Evolutionary conservation across 2,113 vertebrate genomes (phyloP).

Genomic region (Chrysemys picta): DNA sequence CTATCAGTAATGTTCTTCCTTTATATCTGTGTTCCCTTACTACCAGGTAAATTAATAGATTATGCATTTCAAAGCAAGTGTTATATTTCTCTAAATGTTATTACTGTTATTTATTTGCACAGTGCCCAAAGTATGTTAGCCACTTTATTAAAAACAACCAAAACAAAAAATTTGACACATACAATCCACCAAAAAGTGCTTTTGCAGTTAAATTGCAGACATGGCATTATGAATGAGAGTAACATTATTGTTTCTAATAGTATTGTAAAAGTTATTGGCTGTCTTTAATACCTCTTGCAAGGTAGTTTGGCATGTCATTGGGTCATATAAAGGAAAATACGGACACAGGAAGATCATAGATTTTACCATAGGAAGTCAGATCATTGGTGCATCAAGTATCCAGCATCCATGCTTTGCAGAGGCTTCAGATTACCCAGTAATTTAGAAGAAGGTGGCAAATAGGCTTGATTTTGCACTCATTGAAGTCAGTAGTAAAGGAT

Average conservation of each 20-base stretch:
- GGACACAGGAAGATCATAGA: not conserved
- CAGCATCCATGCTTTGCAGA: not conserved
- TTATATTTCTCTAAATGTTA: not conserved
- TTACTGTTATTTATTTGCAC: not conserved
- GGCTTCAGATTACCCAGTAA: not conserved
- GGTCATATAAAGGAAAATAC: not conserved
- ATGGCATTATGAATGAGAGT: not conserved
- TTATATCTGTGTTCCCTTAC: not conserved
- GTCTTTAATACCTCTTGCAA: not conserved
- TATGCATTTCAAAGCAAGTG: not conserved
- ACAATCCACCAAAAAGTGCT: not conserved
- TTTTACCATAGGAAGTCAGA: not conserved
- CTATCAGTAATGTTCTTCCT: not conserved
- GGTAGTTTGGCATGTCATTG: not conserved
- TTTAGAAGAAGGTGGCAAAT: not conserved
- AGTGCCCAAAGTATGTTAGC: not conserved
- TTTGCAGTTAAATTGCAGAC: not conserved
- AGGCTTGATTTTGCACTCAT: not conserved
- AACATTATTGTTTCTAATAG: not conserved
- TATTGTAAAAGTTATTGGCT: not conserved
- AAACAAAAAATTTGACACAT: not conserved
- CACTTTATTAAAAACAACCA: not conserved
- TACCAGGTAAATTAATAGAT: not conserved
- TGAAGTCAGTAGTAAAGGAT: conserved; percentile 21
- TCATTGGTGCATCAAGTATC: not conserved